Base-by-base conservation (phyloP, 2,797 vertebrate genomes). In the Vultur gryphus region DNA sequence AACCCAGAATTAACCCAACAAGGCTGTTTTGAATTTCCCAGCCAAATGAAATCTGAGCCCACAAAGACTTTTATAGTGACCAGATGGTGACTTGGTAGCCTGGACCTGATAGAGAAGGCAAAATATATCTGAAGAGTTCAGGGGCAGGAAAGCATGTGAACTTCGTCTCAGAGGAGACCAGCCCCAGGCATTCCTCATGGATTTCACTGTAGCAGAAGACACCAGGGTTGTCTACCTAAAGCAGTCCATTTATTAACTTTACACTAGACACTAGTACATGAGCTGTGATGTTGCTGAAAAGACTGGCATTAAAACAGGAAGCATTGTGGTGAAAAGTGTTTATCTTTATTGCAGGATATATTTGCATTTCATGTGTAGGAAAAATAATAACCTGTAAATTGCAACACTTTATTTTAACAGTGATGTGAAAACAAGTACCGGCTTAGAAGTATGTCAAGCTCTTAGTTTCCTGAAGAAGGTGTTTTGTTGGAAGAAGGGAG, bases 361-460 rank as follows among this genome's bases (percentile, higher is more conserved):
- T 86, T 87, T 93, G 49, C 31, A 84, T 92, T 93, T 77, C 16
- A 61, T 48, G 18, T 73, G 39, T 57, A 85, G 44, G 37, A 84
- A 89, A 92, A 89, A 81, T 26, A 92, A 89, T 82, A 82, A 89
- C 29, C 41, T 84, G n/a, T 25, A 83, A 93, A 92, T 57, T 75
- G 79, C 67, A 86, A 67, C 48, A 73, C 28, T 58, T 81, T 25
- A 35, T 81, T 93, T 59, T 73, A 83, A 75, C 31, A 61, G 17
- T 21, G 16, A 4, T 86, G 61, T 89, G 54, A 57, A 93, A 91
- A 71, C 14, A 83, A 83, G 33, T 28, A 16, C 21, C 10, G 16
- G 15, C 16, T 83, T 91, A 94, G 31, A 87, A 89, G 33, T 25
- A 51, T 37, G n/a, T 75, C 52, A 46, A 64, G 13, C 16, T 54